Conservation (phyloP, 2,113 vertebrate genomes). For the Tetraodon nigroviridis region DNA sequence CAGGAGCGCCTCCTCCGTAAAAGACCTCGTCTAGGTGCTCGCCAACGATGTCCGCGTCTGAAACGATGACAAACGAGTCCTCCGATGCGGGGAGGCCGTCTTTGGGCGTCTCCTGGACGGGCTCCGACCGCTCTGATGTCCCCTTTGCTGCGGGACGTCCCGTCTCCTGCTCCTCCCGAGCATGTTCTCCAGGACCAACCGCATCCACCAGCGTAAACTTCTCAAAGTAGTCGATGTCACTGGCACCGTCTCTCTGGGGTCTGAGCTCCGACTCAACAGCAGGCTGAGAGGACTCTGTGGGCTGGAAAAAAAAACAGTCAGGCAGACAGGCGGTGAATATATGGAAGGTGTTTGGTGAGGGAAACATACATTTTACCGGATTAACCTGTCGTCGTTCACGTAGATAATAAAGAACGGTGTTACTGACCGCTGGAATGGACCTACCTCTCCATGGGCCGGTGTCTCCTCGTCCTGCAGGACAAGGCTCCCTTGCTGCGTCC, state of each 20-base stretch:
- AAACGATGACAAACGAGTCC: conserved; percentile 71
- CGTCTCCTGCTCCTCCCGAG: conserved; percentile 43
- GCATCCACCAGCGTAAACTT: conserved; percentile 87
- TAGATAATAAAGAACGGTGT: not conserved
- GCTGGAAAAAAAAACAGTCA: conserved; percentile 26
- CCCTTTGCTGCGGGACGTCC: conserved; percentile 8
- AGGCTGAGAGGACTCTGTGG: conserved; percentile 31
- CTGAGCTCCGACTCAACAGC: conserved; percentile 25
- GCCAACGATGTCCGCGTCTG: conserved; percentile 77
- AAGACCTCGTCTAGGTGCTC: conserved; percentile 86
- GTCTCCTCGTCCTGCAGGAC: conserved; percentile 37
- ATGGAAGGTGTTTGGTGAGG: not conserved
- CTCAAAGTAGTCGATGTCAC: conserved; percentile 89
- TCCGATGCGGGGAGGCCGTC: conserved; percentile 50
- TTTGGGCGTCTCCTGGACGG: conserved; percentile 38
- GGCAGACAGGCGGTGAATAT: conserved; percentile 7
- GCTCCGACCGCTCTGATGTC: conserved; percentile 31
- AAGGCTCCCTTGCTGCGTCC: conserved; percentile 14
- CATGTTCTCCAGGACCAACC: conserved; percentile 49
- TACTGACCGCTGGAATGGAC: no score
- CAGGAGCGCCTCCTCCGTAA: conserved; percentile 70
- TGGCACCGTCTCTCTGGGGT: conserved; percentile 42
- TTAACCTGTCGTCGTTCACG: no score
- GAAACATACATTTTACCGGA: not conserved
- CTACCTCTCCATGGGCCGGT: conserved; percentile 51